Evolutionary conservation across 1,140 invertebrate species (phyloP), one percentile per base, ranked within the genome.

Genomic region (Lordiphosa mommai): DNA sequence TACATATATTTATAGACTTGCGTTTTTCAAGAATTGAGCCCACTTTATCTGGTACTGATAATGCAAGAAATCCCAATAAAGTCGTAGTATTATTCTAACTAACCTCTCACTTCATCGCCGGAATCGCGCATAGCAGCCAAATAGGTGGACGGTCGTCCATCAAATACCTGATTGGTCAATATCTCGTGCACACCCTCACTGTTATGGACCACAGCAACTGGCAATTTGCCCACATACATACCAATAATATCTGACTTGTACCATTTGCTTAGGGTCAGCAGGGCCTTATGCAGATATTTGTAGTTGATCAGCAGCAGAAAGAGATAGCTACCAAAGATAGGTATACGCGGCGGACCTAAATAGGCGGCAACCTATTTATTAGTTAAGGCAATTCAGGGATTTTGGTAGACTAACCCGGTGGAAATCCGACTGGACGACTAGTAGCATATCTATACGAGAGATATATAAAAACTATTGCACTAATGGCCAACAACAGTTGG

Each of bases 181-280:
- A 91, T 38, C 63, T 91, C 85, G n/a, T 86, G 89, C 0, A 90
- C 84, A 9, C 61, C 86, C 7, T 80, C 66, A 3, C 82, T 76
- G 63, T 79, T 88, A 30, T 90, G 90, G 4, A 86, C 89, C 0
- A 90, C 72, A 2, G 89, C 65, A 0, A 71, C 58, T 3, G 80
- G 88, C 51, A 51, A 64, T 3, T 55, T 7, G 1, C 90, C 91
- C 1, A 91, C 14, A 41, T 89, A 82, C 1, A 90, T 64, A 0
- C 90, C 89, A 7, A 91, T 60, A 10, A 91, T 71, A 41, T 90
- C 89, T 2, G 90, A 90, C 34, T 90, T 88, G 34, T 90, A 89
- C 74, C 79, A 88, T 10, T 85, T 66, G 17, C 74, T 76, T 1
- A 88, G 52, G 3, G 46, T 50, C 13, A 88, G 17, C 0, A 69